These are phyloP conservation scores for Halcyon smyrnensis DNA, from an alignment of 2,797 vertebrate genomes.

Conservation along the genomic window DNA sequence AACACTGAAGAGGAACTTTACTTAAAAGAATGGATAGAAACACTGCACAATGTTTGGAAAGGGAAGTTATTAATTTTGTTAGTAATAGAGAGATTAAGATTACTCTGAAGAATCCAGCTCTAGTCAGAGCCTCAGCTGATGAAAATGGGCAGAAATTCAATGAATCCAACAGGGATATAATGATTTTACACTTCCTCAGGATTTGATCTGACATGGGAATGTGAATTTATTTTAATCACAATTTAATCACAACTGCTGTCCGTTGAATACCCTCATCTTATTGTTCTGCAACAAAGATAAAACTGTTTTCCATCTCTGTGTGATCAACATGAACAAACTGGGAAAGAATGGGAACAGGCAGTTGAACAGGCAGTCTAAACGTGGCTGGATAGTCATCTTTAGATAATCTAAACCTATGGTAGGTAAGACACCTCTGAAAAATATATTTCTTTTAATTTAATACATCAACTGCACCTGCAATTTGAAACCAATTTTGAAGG, in stretches of 20 bases:
- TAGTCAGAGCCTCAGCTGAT: background rate
- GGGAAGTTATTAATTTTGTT: background rate
- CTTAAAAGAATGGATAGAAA: background rate
- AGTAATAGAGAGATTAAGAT: background rate
- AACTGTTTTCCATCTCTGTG: background rate
- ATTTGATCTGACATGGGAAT: background rate
- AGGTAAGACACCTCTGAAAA: background rate
- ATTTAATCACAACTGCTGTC: background rate
- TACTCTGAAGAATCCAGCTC: background rate
- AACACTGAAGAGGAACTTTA: background rate
- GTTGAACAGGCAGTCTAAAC: background rate
- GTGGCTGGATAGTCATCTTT: background rate
- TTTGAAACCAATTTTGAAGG: background rate
- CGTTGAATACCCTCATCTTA: background rate
- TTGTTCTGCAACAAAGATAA: background rate
- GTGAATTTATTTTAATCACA: slow-evolving; percentile 14
- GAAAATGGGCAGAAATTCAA: slow-evolving; percentile 20
- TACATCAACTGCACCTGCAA: background rate
- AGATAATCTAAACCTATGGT: background rate
- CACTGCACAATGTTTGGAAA: background rate
- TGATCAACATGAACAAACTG: background rate
- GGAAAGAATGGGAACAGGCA: background rate
- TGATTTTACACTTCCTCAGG: background rate
- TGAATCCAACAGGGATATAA: background rate
- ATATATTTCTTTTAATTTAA: background rate